A percentile compares a stretch with the other conserved stretches of the same genome.
phyloP scores from a whole-genome alignment of 2,797 vertebrate species.

The Rhadinocentrus ornatus region DNA sequence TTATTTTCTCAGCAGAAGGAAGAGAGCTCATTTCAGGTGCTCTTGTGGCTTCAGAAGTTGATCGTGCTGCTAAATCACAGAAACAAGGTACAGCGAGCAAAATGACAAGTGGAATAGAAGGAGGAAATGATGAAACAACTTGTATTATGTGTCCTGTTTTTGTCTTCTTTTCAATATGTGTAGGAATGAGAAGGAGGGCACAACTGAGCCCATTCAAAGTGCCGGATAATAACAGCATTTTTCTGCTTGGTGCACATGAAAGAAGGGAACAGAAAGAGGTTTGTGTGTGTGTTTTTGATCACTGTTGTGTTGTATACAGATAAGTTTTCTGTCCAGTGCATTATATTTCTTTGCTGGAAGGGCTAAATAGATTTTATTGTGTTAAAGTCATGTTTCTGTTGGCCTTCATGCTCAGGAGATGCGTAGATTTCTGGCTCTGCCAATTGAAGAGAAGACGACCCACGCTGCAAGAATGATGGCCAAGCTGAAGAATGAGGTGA shows the following conservation, averaged over 20 bases:
- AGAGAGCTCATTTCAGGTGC: conserved; percentile 11
- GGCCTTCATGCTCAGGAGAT: conserved; percentile 77
- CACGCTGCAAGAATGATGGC: conserved; percentile 71
- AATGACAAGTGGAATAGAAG: background rate
- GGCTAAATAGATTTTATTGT: background rate
- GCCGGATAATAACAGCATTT: conserved; percentile 77
- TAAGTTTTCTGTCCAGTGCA: background rate
- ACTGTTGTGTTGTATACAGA: background rate
- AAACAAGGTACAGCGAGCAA: conserved; percentile 38
- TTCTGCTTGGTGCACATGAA: conserved; percentile 79
- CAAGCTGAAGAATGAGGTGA: conserved; percentile 73
- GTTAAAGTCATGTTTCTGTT: conserved; percentile 13
- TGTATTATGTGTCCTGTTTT: background rate
- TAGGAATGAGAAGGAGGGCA: conserved; percentile 34
- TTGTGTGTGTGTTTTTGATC: conserved; percentile 9
- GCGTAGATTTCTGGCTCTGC: conserved; percentile 78
- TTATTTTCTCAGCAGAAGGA: no score
- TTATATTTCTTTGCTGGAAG: background rate
- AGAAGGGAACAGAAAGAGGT: conserved; percentile 75
- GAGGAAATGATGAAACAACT: background rate
- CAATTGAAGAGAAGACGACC: conserved; percentile 85
- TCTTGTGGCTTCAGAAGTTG: conserved; percentile 8
- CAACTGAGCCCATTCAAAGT: conserved; percentile 86
- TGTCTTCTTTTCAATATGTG: background rate
- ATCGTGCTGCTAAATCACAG: conserved; percentile 18